These are phyloP conservation scores for Neomonachus schauinslandi DNA, from an alignment of 2,113 vertebrate species.

Conservation along the genomic window DNA sequence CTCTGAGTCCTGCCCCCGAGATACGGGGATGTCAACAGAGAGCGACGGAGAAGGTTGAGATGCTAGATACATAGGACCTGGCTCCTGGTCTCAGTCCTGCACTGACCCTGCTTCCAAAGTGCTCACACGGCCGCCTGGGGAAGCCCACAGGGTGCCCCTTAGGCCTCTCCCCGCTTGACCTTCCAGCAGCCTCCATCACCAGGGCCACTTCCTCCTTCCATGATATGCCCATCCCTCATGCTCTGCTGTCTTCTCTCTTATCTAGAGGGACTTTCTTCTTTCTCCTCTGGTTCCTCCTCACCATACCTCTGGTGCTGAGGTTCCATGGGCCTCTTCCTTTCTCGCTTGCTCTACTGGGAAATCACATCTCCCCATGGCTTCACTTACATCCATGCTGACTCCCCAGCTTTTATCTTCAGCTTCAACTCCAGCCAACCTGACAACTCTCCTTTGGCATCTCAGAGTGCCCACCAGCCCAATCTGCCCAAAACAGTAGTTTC, in stretches of 20 bases:
- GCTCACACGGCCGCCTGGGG: background rate
- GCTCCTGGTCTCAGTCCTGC: background rate
- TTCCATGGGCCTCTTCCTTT: background rate
- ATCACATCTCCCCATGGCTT: background rate
- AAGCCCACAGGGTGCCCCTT: background rate
- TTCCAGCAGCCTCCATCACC: background rate
- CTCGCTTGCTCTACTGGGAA: background rate
- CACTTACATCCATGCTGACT: fast-evolving
- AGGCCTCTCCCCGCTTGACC: background rate
- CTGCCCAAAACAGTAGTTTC: background rate
- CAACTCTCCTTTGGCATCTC: background rate
- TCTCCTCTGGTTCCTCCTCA: background rate
- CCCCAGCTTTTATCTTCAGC: background rate
- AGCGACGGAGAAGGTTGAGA: background rate
- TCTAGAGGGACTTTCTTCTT: background rate
- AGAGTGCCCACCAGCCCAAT: background rate
- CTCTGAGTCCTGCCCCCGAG: background rate
- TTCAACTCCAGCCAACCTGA: background rate
- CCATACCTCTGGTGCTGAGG: background rate
- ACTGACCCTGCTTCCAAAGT: background rate
- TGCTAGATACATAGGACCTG: background rate
- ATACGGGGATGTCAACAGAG: background rate
- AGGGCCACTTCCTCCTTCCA: background rate
- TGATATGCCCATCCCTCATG: fast-evolving
- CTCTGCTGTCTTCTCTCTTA: background rate